Conservation (phyloP, 1,140 invertebrate species). For the Chymomyza costata region DNA sequence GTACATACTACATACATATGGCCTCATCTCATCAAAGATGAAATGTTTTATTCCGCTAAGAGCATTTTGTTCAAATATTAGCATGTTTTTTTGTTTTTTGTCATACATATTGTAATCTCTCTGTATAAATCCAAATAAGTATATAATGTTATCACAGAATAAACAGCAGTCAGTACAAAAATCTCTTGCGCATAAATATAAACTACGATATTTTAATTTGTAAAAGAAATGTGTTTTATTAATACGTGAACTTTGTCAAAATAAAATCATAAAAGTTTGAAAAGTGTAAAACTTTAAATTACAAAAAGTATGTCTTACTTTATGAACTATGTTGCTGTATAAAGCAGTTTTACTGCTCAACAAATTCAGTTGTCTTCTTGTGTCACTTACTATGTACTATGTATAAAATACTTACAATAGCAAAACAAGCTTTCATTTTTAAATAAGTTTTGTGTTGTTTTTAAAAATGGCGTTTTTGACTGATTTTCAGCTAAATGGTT, state of each 20-base stretch:
- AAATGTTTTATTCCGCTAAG: slow-evolving; percentile 35
- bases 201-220: neutral
- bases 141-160: too few species aligned
- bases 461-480: too few species aligned
- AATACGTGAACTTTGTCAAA: slow-evolving; percentile 37
- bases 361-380: slow-evolving; percentile 36
- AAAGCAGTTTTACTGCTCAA: slow-evolving; percentile 52
- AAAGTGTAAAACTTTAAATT: slow-evolving; percentile 31
- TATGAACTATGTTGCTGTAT: slow-evolving; percentile 17
- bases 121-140: too few species aligned
- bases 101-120: too few species aligned
- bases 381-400: slow-evolving; percentile 11
- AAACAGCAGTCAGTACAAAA: slow-evolving; percentile 1
- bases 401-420: too few species aligned
- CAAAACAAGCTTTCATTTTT: too few species aligned
- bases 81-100: too few species aligned
- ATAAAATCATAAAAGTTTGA: too few species aligned
- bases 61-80: slow-evolving; percentile 33
- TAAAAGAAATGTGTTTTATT: slow-evolving; percentile 37
- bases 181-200: neutral
- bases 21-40: slow-evolving; percentile 19
- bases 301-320: slow-evolving; percentile 48
- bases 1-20: slow-evolving; percentile 7
- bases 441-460: too few species aligned
- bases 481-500: too few species aligned